Evolutionary conservation across 2,797 vertebrate genomes (phyloP).

Genomic region (Rhadinocentrus ornatus): DNA sequence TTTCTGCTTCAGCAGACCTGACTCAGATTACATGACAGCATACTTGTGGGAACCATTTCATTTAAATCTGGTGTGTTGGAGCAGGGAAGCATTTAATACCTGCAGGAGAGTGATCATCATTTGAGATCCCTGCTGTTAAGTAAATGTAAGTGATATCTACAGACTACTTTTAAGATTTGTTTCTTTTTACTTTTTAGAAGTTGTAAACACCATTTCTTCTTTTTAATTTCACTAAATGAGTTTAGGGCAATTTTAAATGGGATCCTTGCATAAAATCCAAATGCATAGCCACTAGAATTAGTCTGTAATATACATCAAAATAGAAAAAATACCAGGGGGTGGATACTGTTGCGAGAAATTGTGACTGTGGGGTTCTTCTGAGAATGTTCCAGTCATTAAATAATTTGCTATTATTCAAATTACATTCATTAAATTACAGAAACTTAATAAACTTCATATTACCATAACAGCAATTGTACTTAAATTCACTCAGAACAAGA

Average conservation of each 20-base stretch:
- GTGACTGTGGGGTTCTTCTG: not conserved
- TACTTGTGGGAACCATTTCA: not conserved
- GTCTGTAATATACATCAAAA: not conserved
- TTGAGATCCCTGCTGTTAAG: not conserved
- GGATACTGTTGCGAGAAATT: not conserved
- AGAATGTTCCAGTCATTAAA: not conserved
- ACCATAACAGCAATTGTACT: not conserved
- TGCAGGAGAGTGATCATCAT: not conserved
- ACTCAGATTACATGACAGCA: not conserved
- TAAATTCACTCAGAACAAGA: conserved; percentile 7
- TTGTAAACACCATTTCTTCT: not conserved
- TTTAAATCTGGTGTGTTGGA: not conserved
- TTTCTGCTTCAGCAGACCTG: no score
- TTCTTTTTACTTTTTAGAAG: not conserved
- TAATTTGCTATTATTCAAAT: not conserved
- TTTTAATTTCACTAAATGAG: not conserved
- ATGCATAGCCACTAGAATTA: not conserved
- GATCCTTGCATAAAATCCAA: not conserved
- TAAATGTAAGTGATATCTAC: not conserved
- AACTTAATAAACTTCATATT: not conserved
- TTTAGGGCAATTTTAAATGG: not conserved
- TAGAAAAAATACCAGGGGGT: not conserved
- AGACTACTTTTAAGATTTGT: not conserved
- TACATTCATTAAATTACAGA: not conserved
- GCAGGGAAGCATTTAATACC: not conserved